Evolutionary conservation across 35 echinoderm and acorn worm species (phyloP).

Genomic region (Ptychodera flava): DNA sequence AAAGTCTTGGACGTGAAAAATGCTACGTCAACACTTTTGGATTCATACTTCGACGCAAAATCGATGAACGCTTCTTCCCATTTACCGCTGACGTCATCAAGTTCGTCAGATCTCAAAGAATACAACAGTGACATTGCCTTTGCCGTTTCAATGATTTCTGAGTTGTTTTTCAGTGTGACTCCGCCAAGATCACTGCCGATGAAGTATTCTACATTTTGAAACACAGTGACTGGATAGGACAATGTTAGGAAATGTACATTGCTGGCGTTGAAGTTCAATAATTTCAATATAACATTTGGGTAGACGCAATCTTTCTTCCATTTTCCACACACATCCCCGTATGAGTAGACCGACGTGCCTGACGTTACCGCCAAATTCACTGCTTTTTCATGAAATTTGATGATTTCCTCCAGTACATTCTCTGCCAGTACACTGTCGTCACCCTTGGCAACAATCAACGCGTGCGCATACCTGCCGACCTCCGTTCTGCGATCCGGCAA

Average conservation of each 20-base stretch:
- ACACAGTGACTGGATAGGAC: background rate
- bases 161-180: background rate
- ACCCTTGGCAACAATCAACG: background rate
- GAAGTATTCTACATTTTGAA: background rate
- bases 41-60: background rate
- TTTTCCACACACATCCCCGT: background rate
- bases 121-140: background rate
- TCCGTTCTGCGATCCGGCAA: background rate
- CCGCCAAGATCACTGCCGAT: background rate
- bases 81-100: background rate
- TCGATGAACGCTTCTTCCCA: background rate
- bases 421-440: background rate
- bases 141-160: background rate
- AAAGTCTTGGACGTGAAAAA: background rate
- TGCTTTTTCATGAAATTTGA: background rate
- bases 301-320: background rate
- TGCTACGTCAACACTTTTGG: background rate
- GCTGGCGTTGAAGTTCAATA: background rate
- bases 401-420: background rate
- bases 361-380: background rate
- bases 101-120: background rate
- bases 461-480: background rate
- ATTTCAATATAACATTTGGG: background rate
- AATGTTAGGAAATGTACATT: background rate
- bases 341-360: background rate